Evolutionary conservation across 2,888 invertebrate genomes (phyloP).

Genomic region (Pyrrhia umbra): DNA sequence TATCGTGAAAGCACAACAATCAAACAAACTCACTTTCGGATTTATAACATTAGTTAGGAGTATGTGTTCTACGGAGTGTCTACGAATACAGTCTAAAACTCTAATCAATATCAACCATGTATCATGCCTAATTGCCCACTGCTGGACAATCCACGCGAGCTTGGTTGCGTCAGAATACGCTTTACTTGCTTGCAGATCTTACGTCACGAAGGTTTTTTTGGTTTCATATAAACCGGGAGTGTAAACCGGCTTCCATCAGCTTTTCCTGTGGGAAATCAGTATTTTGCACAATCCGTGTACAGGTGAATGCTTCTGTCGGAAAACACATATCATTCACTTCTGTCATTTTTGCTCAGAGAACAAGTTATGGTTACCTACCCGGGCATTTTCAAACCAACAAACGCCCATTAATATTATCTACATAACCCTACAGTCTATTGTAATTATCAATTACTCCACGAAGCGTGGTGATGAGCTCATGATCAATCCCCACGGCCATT

Average conservation of each 20-base stretch:
- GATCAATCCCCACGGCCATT: constrained; percentile 2
- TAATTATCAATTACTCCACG: constrained; percentile 2
- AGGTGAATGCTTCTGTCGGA: constrained; percentile 6
- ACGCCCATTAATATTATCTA: too few species aligned
- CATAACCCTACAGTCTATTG: too few species aligned
- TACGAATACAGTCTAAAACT: too few species aligned
- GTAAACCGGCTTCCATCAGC: constrained; percentile 5
- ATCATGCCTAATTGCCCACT: not conserved
- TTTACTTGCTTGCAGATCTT: constrained; percentile 29
- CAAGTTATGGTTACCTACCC: too few species aligned
- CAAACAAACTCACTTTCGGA: too few species aligned
- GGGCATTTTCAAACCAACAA: too few species aligned
- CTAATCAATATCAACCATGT: not conserved
- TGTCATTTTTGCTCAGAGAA: too few species aligned
- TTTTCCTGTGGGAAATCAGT: constrained; percentile 40
- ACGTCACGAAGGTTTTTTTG: constrained; percentile 20
- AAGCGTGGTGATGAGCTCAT: constrained; percentile 24
- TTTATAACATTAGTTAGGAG: too few species aligned
- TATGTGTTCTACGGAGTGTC: too few species aligned
- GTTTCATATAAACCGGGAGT: not conserved
- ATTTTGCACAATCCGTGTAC: constrained; percentile 28
- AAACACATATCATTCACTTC: constrained; percentile 8
- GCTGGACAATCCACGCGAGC: not conserved
- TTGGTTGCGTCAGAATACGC: constrained; percentile 9
- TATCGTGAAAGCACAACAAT: too few species aligned